phyloP scores from a whole-genome alignment of 2,113 vertebrate species.

The Leptocoma aspasia region DNA sequence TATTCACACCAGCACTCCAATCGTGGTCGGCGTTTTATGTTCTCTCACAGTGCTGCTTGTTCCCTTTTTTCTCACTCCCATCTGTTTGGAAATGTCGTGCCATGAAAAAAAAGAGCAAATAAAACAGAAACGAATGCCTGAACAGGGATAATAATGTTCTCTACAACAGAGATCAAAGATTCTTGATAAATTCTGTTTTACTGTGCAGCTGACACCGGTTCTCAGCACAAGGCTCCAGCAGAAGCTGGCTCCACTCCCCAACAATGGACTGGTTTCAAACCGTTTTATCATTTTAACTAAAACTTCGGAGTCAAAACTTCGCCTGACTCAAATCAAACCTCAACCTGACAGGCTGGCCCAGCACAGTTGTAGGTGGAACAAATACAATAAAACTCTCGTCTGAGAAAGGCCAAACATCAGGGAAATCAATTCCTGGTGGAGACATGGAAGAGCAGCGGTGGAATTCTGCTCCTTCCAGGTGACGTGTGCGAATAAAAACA shows the following conservation, averaged over 20 bases:
- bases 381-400: not conserved
- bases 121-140: not conserved
- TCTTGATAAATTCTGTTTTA: not conserved
- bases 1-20: not conserved
- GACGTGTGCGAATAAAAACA: not conserved
- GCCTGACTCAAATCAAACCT: not conserved
- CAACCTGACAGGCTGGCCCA: not conserved
- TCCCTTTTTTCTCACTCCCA: not conserved
- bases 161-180: not conserved
- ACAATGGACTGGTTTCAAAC: not conserved
- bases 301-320: not conserved
- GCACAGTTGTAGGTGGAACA: not conserved
- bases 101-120: not conserved
- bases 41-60: not conserved
- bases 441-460: not conserved
- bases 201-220: not conserved
- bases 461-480: not conserved
- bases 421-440: not conserved
- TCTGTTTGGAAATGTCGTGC: not conserved
- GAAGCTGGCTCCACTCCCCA: not conserved
- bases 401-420: not conserved
- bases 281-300: not conserved
- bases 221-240: not conserved
- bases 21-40: rapidly evolving
- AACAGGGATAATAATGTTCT: not conserved